Percentiles rank a stretch among this genome's conserved stretches.
Evolutionary conservation across 2,113 vertebrate species (phyloP).

Genomic region (Engystomops pustulosus): DNA sequence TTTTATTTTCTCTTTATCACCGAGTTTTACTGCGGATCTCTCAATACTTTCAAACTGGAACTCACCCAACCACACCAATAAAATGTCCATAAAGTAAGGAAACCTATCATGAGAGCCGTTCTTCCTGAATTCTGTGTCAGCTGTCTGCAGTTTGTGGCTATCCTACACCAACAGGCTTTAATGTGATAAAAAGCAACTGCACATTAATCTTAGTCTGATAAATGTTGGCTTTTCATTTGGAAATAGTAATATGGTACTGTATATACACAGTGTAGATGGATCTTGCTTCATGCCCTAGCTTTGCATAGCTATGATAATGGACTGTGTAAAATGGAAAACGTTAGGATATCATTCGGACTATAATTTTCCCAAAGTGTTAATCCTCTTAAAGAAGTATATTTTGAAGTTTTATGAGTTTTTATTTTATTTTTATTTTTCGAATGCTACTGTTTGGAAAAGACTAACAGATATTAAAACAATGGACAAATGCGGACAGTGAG

Average conservation of each 20-base stretch:
- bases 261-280: neutral
- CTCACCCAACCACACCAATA: constrained; percentile 48
- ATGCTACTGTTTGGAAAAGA: no score
- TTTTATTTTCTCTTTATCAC: constrained; percentile 56
- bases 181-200: constrained; percentile 16
- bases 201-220: neutral
- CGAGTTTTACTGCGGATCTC: constrained; percentile 50
- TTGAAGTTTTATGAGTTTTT: no score
- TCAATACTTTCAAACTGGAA: constrained; percentile 52
- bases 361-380: no score
- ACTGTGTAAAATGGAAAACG: no score
- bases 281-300: neutral
- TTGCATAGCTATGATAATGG: no score
- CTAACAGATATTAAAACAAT: no score
- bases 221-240: neutral
- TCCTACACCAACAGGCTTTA: constrained; percentile 37
- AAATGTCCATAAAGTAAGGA: constrained; percentile 56
- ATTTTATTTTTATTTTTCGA: no score
- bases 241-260: neutral
- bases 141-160: constrained; percentile 47
- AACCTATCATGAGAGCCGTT: constrained; percentile 20
- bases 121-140: constrained; percentile 45
- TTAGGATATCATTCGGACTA: no score
- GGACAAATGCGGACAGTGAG: no score
- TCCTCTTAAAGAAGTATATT: no score